Evolutionary conservation across 2,888 invertebrate genomes (phyloP).

Genomic region (Yponomeuta cagnagella): DNA sequence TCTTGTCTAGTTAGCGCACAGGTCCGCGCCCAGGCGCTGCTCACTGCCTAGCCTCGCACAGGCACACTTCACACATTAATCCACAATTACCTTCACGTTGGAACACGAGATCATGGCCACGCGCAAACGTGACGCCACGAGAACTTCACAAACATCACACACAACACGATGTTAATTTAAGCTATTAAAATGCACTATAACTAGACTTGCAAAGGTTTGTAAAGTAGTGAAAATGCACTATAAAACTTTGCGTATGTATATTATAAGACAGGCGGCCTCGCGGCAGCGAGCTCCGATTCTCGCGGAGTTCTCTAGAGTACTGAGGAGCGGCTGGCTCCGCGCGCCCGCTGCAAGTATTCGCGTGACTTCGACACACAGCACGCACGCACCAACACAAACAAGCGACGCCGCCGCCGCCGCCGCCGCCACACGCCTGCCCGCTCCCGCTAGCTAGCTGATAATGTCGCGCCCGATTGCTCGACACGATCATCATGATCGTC

Average conservation of each 20-base stretch:
- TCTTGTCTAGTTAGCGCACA: constrained; percentile 27
- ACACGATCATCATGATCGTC: background rate
- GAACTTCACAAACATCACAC: constrained; percentile 36
- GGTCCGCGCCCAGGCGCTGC: constrained; percentile 40
- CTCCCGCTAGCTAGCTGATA: constrained; percentile 27
- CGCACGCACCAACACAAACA: constrained; percentile 45
- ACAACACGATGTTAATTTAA: background rate
- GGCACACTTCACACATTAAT: constrained; percentile 36
- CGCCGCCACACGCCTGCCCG: constrained; percentile 20
- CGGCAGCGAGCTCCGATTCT: constrained; percentile 27
- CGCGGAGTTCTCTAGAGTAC: constrained; percentile 53
- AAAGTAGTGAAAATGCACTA: background rate
- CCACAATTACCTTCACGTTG: constrained; percentile 28
- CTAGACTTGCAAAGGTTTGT: constrained; percentile 3
- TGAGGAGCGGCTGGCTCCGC: constrained; percentile 31
- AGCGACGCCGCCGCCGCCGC: constrained; percentile 30
- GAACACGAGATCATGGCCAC: constrained; percentile 67
- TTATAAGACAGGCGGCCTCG: constrained; percentile 18
- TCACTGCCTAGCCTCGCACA: constrained; percentile 36
- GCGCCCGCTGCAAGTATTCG: constrained; percentile 59
- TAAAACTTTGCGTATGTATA: constrained; percentile 28
- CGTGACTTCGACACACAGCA: constrained; percentile 60
- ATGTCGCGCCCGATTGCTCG: constrained; percentile 13
- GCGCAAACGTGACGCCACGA: constrained; percentile 48
- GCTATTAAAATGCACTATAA: background rate